These are phyloP conservation scores for Pogonomyrmex barbatus DNA, from an alignment of 1,140 invertebrate genomes.

Conservation along the genomic window DNA sequence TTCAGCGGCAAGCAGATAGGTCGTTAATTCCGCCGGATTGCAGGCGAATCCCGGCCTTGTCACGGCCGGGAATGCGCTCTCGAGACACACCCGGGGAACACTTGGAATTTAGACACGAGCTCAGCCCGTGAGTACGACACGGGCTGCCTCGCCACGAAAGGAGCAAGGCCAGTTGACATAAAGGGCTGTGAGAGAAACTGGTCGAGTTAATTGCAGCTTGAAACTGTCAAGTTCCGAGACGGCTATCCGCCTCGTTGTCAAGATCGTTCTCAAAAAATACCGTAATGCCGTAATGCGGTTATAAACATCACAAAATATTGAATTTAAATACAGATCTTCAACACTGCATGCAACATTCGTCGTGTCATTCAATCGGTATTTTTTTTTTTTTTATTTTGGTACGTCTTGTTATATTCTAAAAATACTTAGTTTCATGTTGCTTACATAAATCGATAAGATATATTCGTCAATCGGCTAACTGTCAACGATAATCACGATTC, in stretches of 20 bases:
- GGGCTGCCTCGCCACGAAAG: not conserved
- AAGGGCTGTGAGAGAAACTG: not conserved
- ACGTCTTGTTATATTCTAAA: no score
- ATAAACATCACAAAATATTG: not conserved
- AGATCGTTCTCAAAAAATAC: not conserved
- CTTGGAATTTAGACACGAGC: slow-evolving; percentile 37
- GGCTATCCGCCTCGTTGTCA: not conserved
- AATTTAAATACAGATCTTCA: not conserved
- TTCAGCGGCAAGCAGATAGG: slow-evolving; percentile 24
- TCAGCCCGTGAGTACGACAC: not conserved
- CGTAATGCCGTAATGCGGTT: not conserved
- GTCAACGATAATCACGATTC: no score
- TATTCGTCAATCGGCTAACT: no score
- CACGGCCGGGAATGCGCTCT: slow-evolving; percentile 49
- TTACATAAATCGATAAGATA: no score
- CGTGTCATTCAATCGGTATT: not conserved
- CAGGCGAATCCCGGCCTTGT: slow-evolving; percentile 50
- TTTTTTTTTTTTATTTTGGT: not conserved
- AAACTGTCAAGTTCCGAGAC: not conserved
- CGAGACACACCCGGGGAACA: slow-evolving; percentile 34
- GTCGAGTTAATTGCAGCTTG: slow-evolving; percentile 44
- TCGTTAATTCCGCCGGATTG: slow-evolving; percentile 45
- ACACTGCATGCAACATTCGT: not conserved
- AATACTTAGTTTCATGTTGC: not conserved
- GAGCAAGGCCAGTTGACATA: slow-evolving; percentile 41